Evolutionary conservation across 2,888 invertebrate species (phyloP), one percentile per base, ranked within the genome.

Genomic region (Lumbricus terrestris): DNA sequence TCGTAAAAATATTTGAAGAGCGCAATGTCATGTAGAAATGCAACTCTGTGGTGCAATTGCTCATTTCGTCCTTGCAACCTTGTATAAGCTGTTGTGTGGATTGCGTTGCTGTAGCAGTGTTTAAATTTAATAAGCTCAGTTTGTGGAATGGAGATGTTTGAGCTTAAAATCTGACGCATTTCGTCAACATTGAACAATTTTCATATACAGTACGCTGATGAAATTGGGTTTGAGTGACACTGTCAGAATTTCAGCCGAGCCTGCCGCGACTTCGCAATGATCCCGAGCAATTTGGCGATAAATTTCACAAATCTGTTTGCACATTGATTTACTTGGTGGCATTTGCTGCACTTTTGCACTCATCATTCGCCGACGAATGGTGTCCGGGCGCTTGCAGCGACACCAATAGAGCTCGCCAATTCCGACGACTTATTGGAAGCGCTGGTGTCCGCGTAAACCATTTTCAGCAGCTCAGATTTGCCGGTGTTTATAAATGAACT

Each of bases 311-410:
- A 34, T 85, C 85, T 85, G 85, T 85, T 85, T 85, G 85, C 85
- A 85, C 85, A 85, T 85, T 85, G 85, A 85, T 85, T 85, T 85
- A 37, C 85, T 85, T 85, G 35, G 85, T 85, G 85, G 85, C 85
- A 35, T 85, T 85, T 85, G 85, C 85, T 85, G 85, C 34, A 83
- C 83, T 83, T 83, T 83, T 33, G 33, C 47, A n/a, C 69, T 69
- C 69, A 69, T 69, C 69, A 69, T 69, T 69, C n/a, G n/a, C 69
- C 69, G 69, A n/a, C 69, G 29, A 20, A 35, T 85, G 85, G 34
- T 85, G 35, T 85, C 23, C 85, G 8, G 8, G 37, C 85, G 85
- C 85, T 85, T 85, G 85, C 23, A 85, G 37, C 85, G 34, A 37
- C 34, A 33, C 85, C 85, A 85, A 85, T 34, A 85, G 85, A 85